Percentiles rank a stretch among this genome's conserved stretches.
Conservation (phyloP, 2,888 invertebrate species). For the Bellardia bayeri region DNA sequence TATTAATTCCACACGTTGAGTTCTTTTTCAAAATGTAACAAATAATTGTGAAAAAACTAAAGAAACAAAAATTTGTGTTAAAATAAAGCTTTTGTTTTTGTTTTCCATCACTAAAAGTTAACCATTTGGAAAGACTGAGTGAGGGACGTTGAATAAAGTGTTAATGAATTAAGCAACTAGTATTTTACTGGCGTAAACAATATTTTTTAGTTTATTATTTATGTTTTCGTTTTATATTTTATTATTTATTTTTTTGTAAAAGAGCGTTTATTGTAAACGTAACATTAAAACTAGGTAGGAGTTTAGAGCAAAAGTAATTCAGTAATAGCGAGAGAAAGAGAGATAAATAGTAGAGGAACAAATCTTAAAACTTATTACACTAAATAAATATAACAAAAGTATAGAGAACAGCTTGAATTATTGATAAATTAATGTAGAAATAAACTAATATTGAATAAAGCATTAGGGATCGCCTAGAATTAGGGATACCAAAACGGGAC, state of each 20-base stretch:
- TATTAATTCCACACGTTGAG: neutral
- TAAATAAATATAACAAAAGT: neutral
- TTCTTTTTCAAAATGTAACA: conserved; percentile 17
- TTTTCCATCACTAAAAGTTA: neutral
- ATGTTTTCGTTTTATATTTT: neutral
- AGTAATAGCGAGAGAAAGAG: conserved; percentile 11
- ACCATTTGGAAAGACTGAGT: neutral
- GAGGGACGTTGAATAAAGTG: conserved; percentile 14
- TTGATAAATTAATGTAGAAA: too few species aligned
- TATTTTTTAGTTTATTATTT: neutral
- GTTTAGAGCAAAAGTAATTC: conserved; percentile 1
- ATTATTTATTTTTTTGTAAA: neutral
- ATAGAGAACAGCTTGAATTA: too few species aligned
- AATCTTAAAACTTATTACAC: conserved; percentile 5
- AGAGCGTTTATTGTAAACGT: neutral
- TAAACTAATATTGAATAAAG: too few species aligned
- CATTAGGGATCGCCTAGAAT: too few species aligned
- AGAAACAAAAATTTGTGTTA: neutral
- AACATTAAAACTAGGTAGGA: neutral
- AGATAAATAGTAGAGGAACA: neutral
- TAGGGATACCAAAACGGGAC: too few species aligned
- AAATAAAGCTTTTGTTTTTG: conserved; percentile 2
- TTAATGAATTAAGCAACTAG: conserved; percentile 64
- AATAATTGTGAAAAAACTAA: neutral
- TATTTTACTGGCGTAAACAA: conserved; percentile 28